These are phyloP conservation scores for Acarapis woodi DNA, from an alignment of 1,140 invertebrate species.

Conservation along the genomic window DNA sequence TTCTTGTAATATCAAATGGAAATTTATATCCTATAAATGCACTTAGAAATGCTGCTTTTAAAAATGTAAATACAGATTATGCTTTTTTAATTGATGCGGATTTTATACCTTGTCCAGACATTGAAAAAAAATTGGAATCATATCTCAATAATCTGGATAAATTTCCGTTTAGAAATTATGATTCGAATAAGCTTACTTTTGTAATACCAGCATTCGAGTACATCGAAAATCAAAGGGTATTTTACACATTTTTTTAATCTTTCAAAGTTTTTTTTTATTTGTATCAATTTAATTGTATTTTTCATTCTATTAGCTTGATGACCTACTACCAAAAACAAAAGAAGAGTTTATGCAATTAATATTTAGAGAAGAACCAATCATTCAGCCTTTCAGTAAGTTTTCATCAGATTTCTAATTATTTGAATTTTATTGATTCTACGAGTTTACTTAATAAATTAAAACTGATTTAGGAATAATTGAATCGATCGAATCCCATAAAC, in stretches of 20 bases:
- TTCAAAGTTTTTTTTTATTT: background rate
- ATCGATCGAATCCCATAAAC: constrained; percentile 14
- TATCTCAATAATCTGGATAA: constrained; percentile 6
- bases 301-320: constrained; percentile 12
- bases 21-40: constrained; percentile 14
- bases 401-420: background rate
- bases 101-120: constrained; percentile 14
- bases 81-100: constrained; percentile 14
- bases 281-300: too few species aligned
- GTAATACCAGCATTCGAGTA: constrained; percentile 16
- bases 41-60: constrained; percentile 14
- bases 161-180: constrained; percentile 13
- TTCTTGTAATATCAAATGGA: constrained; percentile 7
- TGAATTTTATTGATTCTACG: background rate
- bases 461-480: constrained; percentile 12
- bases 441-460: too few species aligned
- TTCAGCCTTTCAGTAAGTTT: constrained; percentile 12
- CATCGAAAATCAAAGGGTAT: constrained; percentile 13
- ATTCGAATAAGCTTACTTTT: constrained; percentile 11
- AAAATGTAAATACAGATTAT: constrained; percentile 12
- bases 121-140: constrained; percentile 11
- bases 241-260: constrained; percentile 1
- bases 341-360: constrained; percentile 15
- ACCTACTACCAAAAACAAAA: constrained; percentile 14
- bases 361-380: constrained; percentile 13